Conservation (phyloP, 35 echinoderm and acorn worm genomes). For the Heliocidaris tuberculata region DNA sequence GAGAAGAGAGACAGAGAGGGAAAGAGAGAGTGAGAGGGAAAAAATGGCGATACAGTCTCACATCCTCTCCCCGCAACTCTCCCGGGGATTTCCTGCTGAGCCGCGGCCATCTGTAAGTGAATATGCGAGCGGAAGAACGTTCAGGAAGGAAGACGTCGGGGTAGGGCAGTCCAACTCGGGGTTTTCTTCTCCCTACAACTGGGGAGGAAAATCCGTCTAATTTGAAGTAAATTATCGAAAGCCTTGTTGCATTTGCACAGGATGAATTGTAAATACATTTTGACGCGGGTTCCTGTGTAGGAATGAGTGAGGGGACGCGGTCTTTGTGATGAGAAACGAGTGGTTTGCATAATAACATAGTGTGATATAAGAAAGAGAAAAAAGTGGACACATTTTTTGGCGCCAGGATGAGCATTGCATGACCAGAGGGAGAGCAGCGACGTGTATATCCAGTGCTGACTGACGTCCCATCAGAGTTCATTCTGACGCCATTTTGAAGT, state of each 20-base stretch:
- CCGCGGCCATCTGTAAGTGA: slow-evolving; percentile 52
- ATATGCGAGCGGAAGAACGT: slow-evolving; percentile 50
- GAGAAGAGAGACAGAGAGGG: not conserved
- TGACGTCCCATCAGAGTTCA: not conserved
- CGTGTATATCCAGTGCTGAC: not conserved
- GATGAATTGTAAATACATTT: slow-evolving; percentile 52
- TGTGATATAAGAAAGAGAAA: not conserved
- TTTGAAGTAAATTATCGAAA: slow-evolving; percentile 52
- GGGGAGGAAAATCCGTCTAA: slow-evolving; percentile 46
- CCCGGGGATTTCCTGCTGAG: slow-evolving; percentile 38
- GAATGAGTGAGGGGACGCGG: not conserved
- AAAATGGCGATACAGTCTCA: slow-evolving; percentile 48
- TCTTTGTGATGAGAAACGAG: not conserved
- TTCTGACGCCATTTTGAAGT: slow-evolving; percentile 40
- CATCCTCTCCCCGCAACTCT: slow-evolving; percentile 50
- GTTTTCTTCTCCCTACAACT: not conserved
- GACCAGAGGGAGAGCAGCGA: slow-evolving; percentile 4
- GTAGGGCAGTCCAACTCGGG: slow-evolving; percentile 48
- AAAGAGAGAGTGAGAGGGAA: slow-evolving; percentile 23
- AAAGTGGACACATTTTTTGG: slow-evolving; percentile 13
- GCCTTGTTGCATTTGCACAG: slow-evolving; percentile 52
- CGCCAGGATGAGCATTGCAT: slow-evolving; percentile 1
- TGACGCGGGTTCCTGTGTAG: slow-evolving; percentile 36
- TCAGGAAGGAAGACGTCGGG: slow-evolving; percentile 41
- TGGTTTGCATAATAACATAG: not conserved